Conservation (phyloP, 64 coral and sea anemone genomes). For the Porites australiensis region DNA sequence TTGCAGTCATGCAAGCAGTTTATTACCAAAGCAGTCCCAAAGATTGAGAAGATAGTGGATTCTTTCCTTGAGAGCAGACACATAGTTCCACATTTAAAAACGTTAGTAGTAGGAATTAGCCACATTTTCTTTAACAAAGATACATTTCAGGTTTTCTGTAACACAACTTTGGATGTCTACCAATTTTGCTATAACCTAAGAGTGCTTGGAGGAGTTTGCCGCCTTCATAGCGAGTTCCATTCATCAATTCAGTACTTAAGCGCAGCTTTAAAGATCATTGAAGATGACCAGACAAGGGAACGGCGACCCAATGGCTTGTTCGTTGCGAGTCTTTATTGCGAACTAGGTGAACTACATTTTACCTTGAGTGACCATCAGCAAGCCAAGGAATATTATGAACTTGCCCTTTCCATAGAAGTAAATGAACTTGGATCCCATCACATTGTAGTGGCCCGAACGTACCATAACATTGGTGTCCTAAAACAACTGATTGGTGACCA, state of each 20-base stretch:
- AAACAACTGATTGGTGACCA: too few species aligned
- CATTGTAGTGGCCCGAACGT: too few species aligned
- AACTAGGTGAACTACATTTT: too few species aligned
- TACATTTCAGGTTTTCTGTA: not conserved
- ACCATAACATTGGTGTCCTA: too few species aligned
- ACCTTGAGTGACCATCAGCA: too few species aligned
- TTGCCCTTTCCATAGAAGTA: too few species aligned
- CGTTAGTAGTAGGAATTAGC: not conserved
- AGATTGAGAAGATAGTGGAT: not conserved
- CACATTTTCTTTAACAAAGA: not conserved
- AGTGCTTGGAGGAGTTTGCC: not conserved
- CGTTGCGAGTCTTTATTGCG: too few species aligned
- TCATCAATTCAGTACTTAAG: not conserved
- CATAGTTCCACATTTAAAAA: not conserved
- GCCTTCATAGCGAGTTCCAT: not conserved
- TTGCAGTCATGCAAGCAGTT: conserved; percentile 22
- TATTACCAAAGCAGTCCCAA: not conserved
- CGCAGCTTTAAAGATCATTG: not conserved
- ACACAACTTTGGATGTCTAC: not conserved
- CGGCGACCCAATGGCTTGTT: too few species aligned
- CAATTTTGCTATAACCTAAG: not conserved
- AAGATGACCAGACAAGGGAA: not conserved
- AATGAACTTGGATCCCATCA: too few species aligned
- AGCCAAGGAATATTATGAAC: too few species aligned
- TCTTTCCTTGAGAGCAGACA: not conserved